Evolutionary conservation across 2,797 vertebrate genomes (phyloP).

Genomic region (Premnoplex brunnescens): DNA sequence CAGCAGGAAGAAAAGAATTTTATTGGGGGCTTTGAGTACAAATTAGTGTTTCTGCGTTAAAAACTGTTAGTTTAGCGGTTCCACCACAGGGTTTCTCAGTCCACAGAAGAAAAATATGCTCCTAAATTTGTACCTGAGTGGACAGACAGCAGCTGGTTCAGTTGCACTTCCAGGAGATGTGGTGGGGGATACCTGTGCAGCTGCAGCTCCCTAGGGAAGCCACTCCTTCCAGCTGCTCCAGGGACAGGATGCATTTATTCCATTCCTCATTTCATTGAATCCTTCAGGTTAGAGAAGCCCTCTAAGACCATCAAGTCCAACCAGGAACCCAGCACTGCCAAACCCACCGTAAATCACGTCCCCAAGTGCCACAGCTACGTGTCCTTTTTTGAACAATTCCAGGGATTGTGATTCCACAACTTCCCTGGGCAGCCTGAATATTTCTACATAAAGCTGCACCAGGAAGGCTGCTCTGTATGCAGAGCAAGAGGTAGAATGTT

Average conservation of each 20-base stretch:
- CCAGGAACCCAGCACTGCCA: not conserved
- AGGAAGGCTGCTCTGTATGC: not conserved
- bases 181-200: not conserved
- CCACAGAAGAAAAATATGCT: not conserved
- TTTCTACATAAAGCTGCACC: not conserved
- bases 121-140: not conserved
- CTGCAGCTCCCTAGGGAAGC: not conserved
- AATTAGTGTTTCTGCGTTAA: not conserved
- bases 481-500: not conserved
- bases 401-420: not conserved
- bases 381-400: not conserved
- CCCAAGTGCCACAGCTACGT: not conserved
- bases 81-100: not conserved
- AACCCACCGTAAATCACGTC: fast-evolving
- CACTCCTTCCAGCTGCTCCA: not conserved
- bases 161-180: not conserved
- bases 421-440: not conserved
- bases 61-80: not conserved
- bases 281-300: not conserved
- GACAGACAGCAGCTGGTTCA: not conserved
- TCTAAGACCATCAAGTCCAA: not conserved
- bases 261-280: not conserved
- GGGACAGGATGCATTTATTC: not conserved
- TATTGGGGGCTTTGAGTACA: not conserved
- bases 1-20: not conserved